Base-by-base conservation (phyloP, 1,140 invertebrate genomes). In the Diachasmimorpha longicaudata region DNA sequence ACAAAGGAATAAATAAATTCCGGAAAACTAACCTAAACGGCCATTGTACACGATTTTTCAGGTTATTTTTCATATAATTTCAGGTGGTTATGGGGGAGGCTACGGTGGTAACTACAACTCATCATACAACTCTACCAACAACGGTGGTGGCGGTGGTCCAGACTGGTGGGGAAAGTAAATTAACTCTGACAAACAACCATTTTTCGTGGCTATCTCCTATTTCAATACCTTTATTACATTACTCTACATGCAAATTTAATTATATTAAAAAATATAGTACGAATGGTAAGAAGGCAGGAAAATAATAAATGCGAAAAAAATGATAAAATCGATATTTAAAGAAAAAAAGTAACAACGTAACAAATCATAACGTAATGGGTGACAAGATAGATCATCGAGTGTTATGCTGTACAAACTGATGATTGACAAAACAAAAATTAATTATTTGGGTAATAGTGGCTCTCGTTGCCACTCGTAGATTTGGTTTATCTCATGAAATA, bases 241-340 rank as follows among this genome's bases (percentile, higher is more conserved):
- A 87, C 74, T 88, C 81, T 86, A 88, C 85, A 85, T 83, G 80
- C 80, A 88, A 88, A 89, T 88, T 88, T 74, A 86, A 87, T 84
- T 87, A 85, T 83, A 87, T 86, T 81, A 88, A 88, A 88, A 85
- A 83, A 68, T 68, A 68, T 68, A 68, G 36, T 68, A 68, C 8
- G 25, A 39, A 63, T 55, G 48, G n/a, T 55, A 55, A 55, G 48
- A 52, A 52, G 16, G 48, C 48, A 52, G 48, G 14, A 52, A 31
- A 31, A 52, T 52, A 52, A 63, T 63, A 63, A 63, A 23, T 19
- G 14, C 19, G 23, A 23, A 25, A 63, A 63, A 63, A 63, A 63
- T 9, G 1, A 25, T 72, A 72, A 73, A 63, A 70, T 70, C 37
- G 37, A 58, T 52, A 77, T 72, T 72, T 74, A 74, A 70, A 66